phyloP scores from a whole-genome alignment of 2,797 vertebrate species.

The Petrocephalus sullivani region DNA sequence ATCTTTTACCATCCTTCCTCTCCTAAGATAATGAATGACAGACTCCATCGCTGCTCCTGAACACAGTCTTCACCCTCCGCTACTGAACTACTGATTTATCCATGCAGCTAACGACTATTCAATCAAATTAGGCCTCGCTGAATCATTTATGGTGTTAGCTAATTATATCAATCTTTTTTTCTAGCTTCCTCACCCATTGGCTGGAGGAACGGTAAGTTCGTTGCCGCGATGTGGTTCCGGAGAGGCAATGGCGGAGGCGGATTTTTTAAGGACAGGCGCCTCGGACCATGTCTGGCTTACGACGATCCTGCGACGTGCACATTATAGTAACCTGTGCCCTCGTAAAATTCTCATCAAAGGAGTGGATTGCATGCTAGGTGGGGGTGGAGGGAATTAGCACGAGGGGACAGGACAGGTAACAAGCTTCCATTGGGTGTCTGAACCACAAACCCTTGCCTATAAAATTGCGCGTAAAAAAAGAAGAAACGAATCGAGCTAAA shows the following conservation, averaged over 20 bases:
- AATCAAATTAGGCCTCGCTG: background rate
- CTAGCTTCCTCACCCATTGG: background rate
- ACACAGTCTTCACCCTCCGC: background rate
- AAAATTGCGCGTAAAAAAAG: background rate
- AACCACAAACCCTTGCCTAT: background rate
- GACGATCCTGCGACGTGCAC: background rate
- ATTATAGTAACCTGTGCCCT: background rate
- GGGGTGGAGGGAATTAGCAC: background rate
- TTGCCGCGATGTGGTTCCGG: background rate
- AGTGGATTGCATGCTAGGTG: background rate
- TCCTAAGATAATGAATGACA: background rate
- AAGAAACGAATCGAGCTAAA: background rate
- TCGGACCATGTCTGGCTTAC: background rate
- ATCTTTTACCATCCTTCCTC: background rate
- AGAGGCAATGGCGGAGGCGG: background rate
- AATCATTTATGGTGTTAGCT: constrained; percentile 9
- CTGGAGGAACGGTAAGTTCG: background rate
- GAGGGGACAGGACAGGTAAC: background rate
- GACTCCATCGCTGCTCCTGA: background rate
- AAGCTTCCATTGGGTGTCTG: background rate
- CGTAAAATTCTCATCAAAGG: background rate
- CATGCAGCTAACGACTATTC: background rate
- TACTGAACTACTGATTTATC: constrained; percentile 14
- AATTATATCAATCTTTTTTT: constrained; percentile 10
- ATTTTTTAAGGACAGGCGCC: background rate